Evolutionary conservation across 37 sponge, comb jelly and placozoan genomes (phyloP).

Genomic region (Chondrosia reniformis): DNA sequence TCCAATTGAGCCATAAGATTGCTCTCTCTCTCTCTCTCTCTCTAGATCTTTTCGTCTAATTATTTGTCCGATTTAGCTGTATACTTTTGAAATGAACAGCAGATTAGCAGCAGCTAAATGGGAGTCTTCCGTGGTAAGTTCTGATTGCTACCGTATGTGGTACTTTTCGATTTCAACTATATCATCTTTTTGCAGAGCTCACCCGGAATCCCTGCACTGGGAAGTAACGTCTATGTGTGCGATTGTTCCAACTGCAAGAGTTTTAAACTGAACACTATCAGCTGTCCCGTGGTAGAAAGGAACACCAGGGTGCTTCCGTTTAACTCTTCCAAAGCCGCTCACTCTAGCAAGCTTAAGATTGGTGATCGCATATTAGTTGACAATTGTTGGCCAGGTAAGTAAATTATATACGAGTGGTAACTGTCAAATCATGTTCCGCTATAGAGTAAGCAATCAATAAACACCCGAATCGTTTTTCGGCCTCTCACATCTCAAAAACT

Average conservation of each 20-base stretch:
- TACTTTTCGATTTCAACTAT: not conserved
- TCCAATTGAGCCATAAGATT: no score
- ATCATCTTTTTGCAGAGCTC: not conserved
- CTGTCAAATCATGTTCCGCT: not conserved
- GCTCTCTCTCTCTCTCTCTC: no score
- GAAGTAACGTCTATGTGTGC: slow-evolving; percentile 24
- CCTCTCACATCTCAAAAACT: no score
- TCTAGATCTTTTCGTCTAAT: no score
- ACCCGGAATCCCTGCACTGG: slow-evolving; percentile 28
- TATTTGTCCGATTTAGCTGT: no score
- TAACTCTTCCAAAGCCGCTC: no score
- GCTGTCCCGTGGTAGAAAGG: not conserved
- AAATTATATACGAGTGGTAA: not conserved
- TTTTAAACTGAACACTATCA: slow-evolving; percentile 20
- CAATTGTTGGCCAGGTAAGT: slow-evolving; percentile 10
- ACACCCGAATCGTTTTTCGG: no score
- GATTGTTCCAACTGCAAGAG: slow-evolving; percentile 38
- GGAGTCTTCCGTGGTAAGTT: not conserved
- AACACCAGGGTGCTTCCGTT: not conserved
- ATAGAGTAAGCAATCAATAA: no score
- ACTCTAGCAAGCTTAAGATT: slow-evolving; percentile 14
- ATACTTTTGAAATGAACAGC: no score
- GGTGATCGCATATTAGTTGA: slow-evolving; percentile 71
- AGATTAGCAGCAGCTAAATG: no score
- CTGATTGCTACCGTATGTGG: not conserved